These are phyloP conservation scores for Zaprionus capensis DNA, from an alignment of 1,140 invertebrate genomes.

Conservation along the genomic window DNA sequence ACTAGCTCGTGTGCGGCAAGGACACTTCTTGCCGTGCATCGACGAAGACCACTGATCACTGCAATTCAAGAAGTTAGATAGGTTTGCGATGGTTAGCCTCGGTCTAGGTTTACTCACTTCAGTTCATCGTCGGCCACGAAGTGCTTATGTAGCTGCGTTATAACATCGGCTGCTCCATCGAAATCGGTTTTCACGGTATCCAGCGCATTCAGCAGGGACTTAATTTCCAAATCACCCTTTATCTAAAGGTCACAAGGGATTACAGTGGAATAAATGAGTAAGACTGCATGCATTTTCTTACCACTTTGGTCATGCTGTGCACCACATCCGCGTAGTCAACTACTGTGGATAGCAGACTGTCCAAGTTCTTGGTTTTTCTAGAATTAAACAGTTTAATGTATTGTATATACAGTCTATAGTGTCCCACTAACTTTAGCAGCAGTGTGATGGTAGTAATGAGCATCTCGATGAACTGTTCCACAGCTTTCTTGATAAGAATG, in stretches of 20 bases:
- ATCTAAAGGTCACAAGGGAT: slow-evolving; percentile 35
- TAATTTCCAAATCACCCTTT: slow-evolving; percentile 71
- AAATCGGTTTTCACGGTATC: slow-evolving; percentile 73
- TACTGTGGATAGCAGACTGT: slow-evolving; percentile 70
- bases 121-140: slow-evolving; percentile 78
- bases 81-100: background rate
- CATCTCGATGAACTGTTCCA: slow-evolving; percentile 87
- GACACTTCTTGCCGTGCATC: slow-evolving; percentile 88
- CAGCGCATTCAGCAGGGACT: slow-evolving; percentile 52
- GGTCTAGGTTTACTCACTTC: slow-evolving; percentile 47
- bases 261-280: background rate
- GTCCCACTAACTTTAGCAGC: slow-evolving; percentile 61
- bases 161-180: slow-evolving; percentile 76
- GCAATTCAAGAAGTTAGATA: background rate
- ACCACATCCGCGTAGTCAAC: slow-evolving; percentile 79
- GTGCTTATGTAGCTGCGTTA: slow-evolving; percentile 78
- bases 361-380: slow-evolving; percentile 81
- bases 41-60: slow-evolving; percentile 90
- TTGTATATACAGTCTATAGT: background rate
- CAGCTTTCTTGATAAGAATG: slow-evolving; percentile 88
- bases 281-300: slow-evolving; percentile 11
- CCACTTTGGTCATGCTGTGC: slow-evolving; percentile 65
- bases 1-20: slow-evolving; percentile 87
- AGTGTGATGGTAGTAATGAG: slow-evolving; percentile 85
- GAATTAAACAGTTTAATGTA: background rate